These are phyloP conservation scores for Agelaius phoeniceus DNA, from an alignment of 2,113 vertebrate genomes.

Conservation along the genomic window DNA sequence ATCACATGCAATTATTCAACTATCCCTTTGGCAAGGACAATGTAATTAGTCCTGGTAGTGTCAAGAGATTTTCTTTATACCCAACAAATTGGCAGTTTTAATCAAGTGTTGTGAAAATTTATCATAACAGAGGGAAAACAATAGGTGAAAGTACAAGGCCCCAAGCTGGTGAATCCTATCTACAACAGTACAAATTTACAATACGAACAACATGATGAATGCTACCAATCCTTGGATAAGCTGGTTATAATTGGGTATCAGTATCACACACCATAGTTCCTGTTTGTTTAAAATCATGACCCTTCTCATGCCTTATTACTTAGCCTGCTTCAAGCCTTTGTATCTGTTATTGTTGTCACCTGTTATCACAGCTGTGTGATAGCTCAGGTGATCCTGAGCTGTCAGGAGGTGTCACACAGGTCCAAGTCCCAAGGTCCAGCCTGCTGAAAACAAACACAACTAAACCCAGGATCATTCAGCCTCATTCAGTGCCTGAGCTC, in stretches of 20 bases:
- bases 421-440: not conserved
- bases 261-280: conserved; percentile 22
- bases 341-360: not conserved
- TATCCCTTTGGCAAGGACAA: conserved; percentile 83
- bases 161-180: conserved; percentile 69
- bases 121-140: conserved; percentile 78
- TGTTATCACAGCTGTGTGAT: not conserved
- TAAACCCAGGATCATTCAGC: not conserved
- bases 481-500: not conserved
- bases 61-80: conserved; percentile 80
- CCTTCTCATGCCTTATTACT: not conserved
- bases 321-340: not conserved
- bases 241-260: conserved; percentile 62
- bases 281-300: conserved; percentile 52
- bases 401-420: not conserved
- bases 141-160: conserved; percentile 72
- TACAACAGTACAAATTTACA: conserved; percentile 70
- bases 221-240: conserved; percentile 37
- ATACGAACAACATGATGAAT: conserved; percentile 71
- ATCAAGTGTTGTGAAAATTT: conserved; percentile 81
- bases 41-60: conserved; percentile 80
- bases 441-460: not conserved
- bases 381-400: not conserved
- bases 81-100: conserved; percentile 82
- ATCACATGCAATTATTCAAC: conserved; percentile 82